Conservation (phyloP, 2,888 invertebrate genomes). For the Ceraclea dissimilis region DNA sequence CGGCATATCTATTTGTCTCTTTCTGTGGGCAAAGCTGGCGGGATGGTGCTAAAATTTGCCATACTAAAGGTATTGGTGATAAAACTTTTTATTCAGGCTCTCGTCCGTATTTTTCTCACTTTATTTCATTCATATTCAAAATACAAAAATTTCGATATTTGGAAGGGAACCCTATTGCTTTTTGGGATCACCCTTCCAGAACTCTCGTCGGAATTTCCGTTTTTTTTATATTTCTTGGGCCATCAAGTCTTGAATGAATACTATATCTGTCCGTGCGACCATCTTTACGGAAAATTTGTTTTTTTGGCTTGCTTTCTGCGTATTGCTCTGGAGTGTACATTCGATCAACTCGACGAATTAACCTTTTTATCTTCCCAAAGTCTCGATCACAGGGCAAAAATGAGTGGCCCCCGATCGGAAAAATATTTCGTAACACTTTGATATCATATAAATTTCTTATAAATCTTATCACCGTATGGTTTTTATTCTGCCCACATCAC, state of each 20-base stretch:
- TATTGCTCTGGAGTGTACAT: background rate
- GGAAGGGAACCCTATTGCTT: background rate
- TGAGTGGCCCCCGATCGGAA: background rate
- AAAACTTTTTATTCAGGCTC: background rate
- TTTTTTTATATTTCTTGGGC: background rate
- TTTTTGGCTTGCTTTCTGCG: background rate
- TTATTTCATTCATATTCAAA: background rate
- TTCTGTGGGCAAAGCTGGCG: background rate
- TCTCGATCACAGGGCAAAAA: background rate
- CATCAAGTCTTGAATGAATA: background rate
- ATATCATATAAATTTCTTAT: background rate
- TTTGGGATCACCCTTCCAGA: background rate
- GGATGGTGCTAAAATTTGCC: background rate
- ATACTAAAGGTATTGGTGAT: slow-evolving; percentile 1
- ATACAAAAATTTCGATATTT: background rate
- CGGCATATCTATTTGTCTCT: background rate
- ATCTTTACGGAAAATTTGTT: slow-evolving; percentile 1
- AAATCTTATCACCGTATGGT: background rate
- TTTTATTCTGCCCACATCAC: slow-evolving; percentile 70
- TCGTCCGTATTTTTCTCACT: background rate
- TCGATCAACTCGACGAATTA: background rate
- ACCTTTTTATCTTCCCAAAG: background rate
- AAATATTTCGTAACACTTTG: too few relatives aligned
- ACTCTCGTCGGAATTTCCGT: slow-evolving; percentile 1
- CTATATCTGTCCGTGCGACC: background rate